Percentiles rank a stretch among this genome's conserved stretches.
Conservation (phyloP, 2,797 vertebrate genomes). For the Distichodus sexfasciatus region DNA sequence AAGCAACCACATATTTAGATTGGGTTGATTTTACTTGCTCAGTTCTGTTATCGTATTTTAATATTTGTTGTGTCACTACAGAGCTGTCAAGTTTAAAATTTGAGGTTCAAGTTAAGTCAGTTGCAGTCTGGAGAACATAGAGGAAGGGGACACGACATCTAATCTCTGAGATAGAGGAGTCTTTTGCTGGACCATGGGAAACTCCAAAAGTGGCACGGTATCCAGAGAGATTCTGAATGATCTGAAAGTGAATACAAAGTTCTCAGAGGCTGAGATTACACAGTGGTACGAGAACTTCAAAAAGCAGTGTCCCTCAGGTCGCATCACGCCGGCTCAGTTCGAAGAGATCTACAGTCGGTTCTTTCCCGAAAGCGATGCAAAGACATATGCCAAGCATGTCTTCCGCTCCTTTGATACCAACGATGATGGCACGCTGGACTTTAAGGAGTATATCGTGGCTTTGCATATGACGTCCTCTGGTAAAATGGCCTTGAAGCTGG, state of each 20-base stretch:
- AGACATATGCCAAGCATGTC: conserved; percentile 72
- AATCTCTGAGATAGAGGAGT: background rate
- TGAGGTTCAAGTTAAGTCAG: too few relatives aligned
- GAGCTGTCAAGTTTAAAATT: too few relatives aligned
- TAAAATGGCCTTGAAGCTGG: conserved; percentile 70
- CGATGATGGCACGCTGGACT: conserved; percentile 75
- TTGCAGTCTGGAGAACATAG: too few relatives aligned
- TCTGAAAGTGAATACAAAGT: conserved; percentile 75
- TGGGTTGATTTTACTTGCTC: too few relatives aligned
- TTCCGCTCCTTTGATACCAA: conserved; percentile 79
- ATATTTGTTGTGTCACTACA: too few relatives aligned
- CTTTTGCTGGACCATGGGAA: conserved; percentile 63
- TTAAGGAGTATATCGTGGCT: conserved; percentile 78
- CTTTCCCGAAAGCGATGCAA: conserved; percentile 73
- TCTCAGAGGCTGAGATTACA: conserved; percentile 69
- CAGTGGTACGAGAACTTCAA: conserved; percentile 78
- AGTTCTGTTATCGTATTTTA: too few relatives aligned
- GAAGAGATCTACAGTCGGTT: conserved; percentile 73
- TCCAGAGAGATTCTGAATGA: conserved; percentile 77
- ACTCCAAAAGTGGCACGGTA: conserved; percentile 67
- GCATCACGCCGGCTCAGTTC: conserved; percentile 68
- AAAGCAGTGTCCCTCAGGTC: conserved; percentile 71
- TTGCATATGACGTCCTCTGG: conserved; percentile 78
- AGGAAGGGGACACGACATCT: background rate
- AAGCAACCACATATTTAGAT: too few relatives aligned